Base-by-base conservation (phyloP, 2,797 vertebrate species). In the Semaprochilodus insignis region DNA sequence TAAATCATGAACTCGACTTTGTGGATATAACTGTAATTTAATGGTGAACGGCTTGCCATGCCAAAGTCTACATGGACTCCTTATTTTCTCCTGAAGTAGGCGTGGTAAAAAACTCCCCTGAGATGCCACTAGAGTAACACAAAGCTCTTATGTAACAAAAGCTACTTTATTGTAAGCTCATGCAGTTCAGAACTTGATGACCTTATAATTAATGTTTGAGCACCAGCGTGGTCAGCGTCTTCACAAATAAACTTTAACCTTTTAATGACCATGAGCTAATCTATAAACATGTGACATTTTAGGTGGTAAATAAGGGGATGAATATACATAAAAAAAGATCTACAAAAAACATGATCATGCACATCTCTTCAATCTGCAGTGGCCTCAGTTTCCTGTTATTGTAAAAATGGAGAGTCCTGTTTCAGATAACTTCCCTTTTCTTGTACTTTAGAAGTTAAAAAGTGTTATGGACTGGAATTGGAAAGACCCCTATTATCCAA, bases 351-450 rank as follows among this genome's bases (percentile, higher is more conserved):
- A 78, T 54, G 40, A 78, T 54, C 48, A 67, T 78, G 25, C 6
- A 62, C 34, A 40, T 82, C 31, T 67, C 31, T 63, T 74, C 31
- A 66, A 21, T 23, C 19, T 31, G 36, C 25, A 48, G 44, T 15
- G n/a, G 17, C 44, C 40, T 76, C 55, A 44, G 34, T 77, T 76
- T 77, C 81, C 48, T 85, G 66, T 73, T 54, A 54, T 65, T 76
- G 59, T 44, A 67, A 71, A 81, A 77, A 15, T 66, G 55, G 51
- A 52, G 6, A 77, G 48, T 66, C 25, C 17, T 51, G 34, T 79
- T 79, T 79, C 27, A 74, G 44, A 74, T 21, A 11, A 79, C 65
- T 82, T 85, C 71, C 34, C 67, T 48, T 74, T 81, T 85, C n/a
- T 62, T 81, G 31, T 17, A 77, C 15, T 65, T 34, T 77, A 34